Conservation (phyloP, 2,888 invertebrate species). For the Ecdyonurus torrentis region DNA sequence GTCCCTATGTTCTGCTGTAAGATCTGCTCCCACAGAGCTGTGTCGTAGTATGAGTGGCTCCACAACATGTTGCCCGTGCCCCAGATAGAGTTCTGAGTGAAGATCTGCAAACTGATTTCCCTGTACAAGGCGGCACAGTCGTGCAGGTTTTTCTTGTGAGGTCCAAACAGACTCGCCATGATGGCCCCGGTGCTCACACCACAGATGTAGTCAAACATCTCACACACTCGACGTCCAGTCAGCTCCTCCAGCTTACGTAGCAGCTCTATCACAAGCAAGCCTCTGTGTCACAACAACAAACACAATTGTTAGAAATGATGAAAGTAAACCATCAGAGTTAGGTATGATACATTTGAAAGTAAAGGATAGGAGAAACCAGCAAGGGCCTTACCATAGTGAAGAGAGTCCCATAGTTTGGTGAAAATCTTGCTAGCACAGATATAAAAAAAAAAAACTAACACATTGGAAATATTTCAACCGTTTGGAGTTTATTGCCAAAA, state of each 20-base stretch:
- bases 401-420: too few species aligned
- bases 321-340: too few species aligned
- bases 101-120: constrained; percentile 42
- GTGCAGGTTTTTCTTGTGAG: constrained; percentile 37
- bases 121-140: constrained; percentile 42
- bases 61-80: constrained; percentile 65
- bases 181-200: constrained; percentile 77
- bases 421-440: too few species aligned
- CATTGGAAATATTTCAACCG: too few species aligned
- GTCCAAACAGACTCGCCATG: constrained; percentile 46
- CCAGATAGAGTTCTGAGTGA: constrained; percentile 42
- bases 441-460: too few species aligned
- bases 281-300: too few species aligned
- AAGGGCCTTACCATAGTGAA: too few species aligned
- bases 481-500: too few species aligned
- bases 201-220: constrained; percentile 75
- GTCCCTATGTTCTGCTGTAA: constrained; percentile 48
- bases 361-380: too few species aligned
- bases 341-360: too few species aligned
- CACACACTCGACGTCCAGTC: constrained; percentile 46
- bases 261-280: constrained; percentile 71
- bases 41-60: constrained; percentile 80
- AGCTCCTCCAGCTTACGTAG: constrained; percentile 57
- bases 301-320: too few species aligned
- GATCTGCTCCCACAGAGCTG: constrained; percentile 62